Evolutionary conservation across 1,140 invertebrate species (phyloP), one percentile per base, ranked within the genome.

Genomic region (Trinorchestia longiramus): DNA sequence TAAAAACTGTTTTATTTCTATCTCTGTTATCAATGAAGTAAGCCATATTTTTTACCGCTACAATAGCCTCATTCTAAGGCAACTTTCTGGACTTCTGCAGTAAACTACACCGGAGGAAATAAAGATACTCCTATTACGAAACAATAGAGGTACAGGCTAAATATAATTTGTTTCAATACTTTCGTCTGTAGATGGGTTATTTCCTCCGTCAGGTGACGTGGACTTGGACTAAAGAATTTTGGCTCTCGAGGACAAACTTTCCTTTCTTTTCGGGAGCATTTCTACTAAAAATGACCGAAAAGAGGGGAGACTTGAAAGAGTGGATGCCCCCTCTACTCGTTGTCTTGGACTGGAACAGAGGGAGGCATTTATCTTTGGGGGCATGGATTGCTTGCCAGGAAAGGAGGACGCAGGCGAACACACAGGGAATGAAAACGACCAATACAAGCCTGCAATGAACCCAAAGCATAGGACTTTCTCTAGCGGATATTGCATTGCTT

Each of bases 291-390:
- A 90, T 90, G 88, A 43, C 43, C 88, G 88, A 41, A 17, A 90
- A 42, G 88, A 41, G 41, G 43, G 43, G 88, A 43, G 41, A 90
- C 88, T 90, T 42, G 88, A 90, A 41, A 43, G 88, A 90, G 41
- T 90, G 88, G 88, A 90, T 90, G 88, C 88, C 88, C 88, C 88
- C 88, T 42, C 43, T 28, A 90, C 88, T 90, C 41, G 88, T 43
- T 90, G 88, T 90, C 88, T 41, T 4, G 88, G 43, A 90, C 88
- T 90, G 43, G 88, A 90, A 90, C 88, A 90, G 88, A 90, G 88
- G 41, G 88, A 42, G 88, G 88, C 88, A 90, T 90, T 43, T 90
- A 90, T 90, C 88, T 90, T 90, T 11, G 88, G 43, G 28, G 43
- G 88, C 43, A 42, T 90, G 88, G 88, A 42, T 90, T 90, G 28